Conservation (phyloP, 2,797 vertebrate species). For the Lutjanus campechanus region DNA sequence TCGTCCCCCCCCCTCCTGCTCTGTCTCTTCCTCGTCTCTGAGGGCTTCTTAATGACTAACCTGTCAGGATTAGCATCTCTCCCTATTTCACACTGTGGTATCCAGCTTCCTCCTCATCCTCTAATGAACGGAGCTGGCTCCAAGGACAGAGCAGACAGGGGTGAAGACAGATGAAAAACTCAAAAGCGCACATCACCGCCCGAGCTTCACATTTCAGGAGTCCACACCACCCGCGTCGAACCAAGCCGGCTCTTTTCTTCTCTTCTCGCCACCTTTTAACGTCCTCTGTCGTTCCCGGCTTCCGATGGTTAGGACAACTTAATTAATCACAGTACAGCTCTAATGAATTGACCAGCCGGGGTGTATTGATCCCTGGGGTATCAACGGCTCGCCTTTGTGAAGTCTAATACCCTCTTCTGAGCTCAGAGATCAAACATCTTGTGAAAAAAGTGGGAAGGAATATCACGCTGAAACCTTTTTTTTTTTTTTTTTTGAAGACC, state of each 20-base stretch:
- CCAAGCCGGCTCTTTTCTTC: conserved; percentile 48
- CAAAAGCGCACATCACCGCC: conserved; percentile 48
- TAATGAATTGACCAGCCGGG: conserved; percentile 81
- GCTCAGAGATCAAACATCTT: conserved; percentile 73
- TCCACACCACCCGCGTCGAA: conserved; percentile 42
- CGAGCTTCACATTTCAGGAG: conserved; percentile 72
- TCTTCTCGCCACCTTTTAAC: conserved; percentile 54
- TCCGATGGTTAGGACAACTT: conserved; percentile 73
- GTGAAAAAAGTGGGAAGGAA: conserved; percentile 54
- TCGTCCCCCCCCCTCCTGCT: conserved; percentile 1
- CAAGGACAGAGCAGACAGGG: conserved; percentile 75
- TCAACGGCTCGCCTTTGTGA: conserved; percentile 71
- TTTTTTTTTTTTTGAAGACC: conserved; percentile 35
- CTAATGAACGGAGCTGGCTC: conserved; percentile 71
- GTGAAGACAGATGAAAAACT: conserved; percentile 70
- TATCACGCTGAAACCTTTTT: conserved; percentile 57
- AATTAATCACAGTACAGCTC: conserved; percentile 83
- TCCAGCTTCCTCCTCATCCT: conserved; percentile 71
- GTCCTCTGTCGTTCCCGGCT: conserved; percentile 58
- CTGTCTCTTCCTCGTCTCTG: conserved; percentile 60
- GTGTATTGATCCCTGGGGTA: conserved; percentile 81
- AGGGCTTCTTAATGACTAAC: conserved; percentile 79
- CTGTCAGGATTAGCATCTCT: conserved; percentile 82
- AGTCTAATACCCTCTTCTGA: conserved; percentile 77
- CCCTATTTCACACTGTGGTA: conserved; percentile 73